A percentile compares a stretch with the other conserved stretches of the same genome.
These are phyloP conservation scores for Phrynocephalus vlangalii DNA, from an alignment of 2,797 vertebrate genomes.

Conservation along the genomic window DNA sequence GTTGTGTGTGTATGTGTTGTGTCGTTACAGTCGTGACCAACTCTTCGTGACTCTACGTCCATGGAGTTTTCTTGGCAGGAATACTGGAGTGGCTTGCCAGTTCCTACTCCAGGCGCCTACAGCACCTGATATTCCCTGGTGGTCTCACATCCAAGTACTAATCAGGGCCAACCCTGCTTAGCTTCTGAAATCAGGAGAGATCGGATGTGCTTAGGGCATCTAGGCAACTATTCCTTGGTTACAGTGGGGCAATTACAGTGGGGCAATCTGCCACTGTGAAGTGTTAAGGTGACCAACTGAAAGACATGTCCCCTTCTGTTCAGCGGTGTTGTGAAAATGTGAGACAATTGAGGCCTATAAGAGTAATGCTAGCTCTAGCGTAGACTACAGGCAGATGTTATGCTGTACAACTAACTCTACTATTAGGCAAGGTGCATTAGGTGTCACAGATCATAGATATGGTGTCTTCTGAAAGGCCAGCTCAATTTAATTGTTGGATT, in stretches of 20 bases:
- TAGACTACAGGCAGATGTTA: not conserved
- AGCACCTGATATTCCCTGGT: too few relatives aligned
- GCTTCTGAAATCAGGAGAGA: too few relatives aligned
- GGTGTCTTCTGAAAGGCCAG: not conserved
- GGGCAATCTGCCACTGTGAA: not conserved
- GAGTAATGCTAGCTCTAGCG: not conserved
- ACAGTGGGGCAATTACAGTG: not conserved
- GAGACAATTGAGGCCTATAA: not conserved
- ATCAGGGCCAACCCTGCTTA: too few relatives aligned
- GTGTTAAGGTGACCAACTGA: not conserved
- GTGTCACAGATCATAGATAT: not conserved
- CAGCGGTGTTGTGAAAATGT: not conserved
- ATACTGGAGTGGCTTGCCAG: too few relatives aligned
- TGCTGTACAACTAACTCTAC: not conserved
- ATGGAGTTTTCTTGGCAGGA: too few relatives aligned
- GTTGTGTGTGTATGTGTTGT: not conserved
- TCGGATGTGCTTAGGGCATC: too few relatives aligned
- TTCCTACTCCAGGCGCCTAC: too few relatives aligned
- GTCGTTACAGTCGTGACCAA: too few relatives aligned
- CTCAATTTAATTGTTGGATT: not conserved
- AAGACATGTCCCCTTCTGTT: not conserved
- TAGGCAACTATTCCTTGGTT: too few relatives aligned
- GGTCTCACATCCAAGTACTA: too few relatives aligned
- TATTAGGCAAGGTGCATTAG: not conserved
- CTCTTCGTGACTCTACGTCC: too few relatives aligned